Evolutionary conservation across 2,113 vertebrate species (phyloP).

Genomic region (Carassius carassius): DNA sequence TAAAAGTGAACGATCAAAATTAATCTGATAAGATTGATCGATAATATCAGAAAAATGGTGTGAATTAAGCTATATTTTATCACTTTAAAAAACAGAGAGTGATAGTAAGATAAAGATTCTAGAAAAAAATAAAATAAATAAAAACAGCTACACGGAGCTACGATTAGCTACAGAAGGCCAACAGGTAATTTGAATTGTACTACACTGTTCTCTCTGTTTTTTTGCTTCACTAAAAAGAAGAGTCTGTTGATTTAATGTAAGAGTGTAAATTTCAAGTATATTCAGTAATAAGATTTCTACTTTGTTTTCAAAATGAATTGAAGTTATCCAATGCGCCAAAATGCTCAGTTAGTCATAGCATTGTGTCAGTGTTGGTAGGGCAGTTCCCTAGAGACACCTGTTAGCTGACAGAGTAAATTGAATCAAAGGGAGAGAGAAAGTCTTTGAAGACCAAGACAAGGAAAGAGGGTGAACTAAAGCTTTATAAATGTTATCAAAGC

Average conservation of each 20-base stretch:
- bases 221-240: background rate
- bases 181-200: no score
- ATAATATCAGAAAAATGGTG: no score
- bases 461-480: constrained; percentile 55
- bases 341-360: constrained; percentile 7
- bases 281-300: background rate
- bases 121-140: no score
- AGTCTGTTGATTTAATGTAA: background rate
- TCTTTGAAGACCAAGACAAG: no score
- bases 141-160: no score
- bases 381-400: constrained; percentile 5
- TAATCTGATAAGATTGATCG: no score
- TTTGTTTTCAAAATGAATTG: background rate
- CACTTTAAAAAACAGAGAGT: no score
- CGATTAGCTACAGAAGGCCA: no score
- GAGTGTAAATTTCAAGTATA: background rate
- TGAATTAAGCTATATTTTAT: no score
- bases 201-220: background rate
- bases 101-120: no score
- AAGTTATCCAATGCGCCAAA: background rate
- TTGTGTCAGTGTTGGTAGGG: constrained; percentile 17
- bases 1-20: no score
- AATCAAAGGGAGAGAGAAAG: constrained; percentile 41
- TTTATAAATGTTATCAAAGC: constrained; percentile 71
- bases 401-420: constrained; percentile 9